Conservation (phyloP, 23 tunicate species). For the Oikopleura dioica region DNA sequence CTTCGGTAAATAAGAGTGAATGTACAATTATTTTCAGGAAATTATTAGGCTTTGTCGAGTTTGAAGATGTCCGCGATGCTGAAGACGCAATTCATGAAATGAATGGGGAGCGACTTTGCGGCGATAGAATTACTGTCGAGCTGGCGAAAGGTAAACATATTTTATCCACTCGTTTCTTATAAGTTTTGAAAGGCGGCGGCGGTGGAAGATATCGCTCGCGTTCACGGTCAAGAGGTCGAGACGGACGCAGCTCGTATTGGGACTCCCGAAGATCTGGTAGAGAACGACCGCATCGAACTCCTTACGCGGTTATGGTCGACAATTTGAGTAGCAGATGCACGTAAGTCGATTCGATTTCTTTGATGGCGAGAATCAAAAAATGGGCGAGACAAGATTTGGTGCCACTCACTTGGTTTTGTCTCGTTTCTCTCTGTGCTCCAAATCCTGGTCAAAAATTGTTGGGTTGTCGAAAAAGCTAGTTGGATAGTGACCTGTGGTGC, state of each 20-base stretch:
- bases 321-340: neutral
- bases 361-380: no score
- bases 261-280: neutral
- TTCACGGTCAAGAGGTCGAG: neutral
- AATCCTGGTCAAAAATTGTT: no score
- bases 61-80: slow-evolving; percentile 2
- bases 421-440: no score
- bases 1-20: neutral
- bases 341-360: neutral
- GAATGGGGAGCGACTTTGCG: neutral
- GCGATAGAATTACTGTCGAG: slow-evolving; percentile 3
- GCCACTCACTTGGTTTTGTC: no score
- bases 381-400: no score
- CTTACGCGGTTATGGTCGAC: neutral
- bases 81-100: neutral
- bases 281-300: neutral
- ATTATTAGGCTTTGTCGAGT: slow-evolving; percentile 1
- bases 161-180: no score
- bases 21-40: neutral
- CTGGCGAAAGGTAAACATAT: slow-evolving; percentile 3
- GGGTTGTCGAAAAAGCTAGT: no score
- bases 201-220: neutral
- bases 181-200: neutral
- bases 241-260: neutral
- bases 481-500: no score